phyloP scores from a whole-genome alignment of 2,888 invertebrate genomes.

The Lycophotia porphyrea region DNA sequence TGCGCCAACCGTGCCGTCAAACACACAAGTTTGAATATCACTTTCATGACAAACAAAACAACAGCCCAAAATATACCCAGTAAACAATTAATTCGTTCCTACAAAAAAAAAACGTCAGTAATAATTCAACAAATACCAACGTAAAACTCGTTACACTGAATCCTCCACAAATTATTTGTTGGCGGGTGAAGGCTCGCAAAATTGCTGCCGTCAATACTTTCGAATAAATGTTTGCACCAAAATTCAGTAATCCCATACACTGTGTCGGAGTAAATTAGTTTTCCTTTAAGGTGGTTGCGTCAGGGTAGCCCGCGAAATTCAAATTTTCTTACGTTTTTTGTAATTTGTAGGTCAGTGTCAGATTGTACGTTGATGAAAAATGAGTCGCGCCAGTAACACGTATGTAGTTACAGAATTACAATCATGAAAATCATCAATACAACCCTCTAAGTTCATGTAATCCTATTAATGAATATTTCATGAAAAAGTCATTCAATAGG shows the following conservation, averaged over 20 bases:
- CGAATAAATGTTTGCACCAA: conserved; percentile 50
- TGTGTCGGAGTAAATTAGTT: conserved; percentile 55
- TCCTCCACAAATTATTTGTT: conserved; percentile 42
- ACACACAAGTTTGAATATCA: background rate
- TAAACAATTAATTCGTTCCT: conserved; percentile 22
- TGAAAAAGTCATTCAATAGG: too few relatives aligned
- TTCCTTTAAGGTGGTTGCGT: too few relatives aligned
- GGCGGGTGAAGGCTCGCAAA: conserved; percentile 18
- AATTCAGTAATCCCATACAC: conserved; percentile 46
- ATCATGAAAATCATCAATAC: too few relatives aligned
- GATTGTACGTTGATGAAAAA: too few relatives aligned
- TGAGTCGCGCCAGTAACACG: too few relatives aligned
- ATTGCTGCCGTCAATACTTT: conserved; percentile 43
- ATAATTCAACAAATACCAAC: conserved; percentile 45
- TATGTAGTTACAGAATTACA: too few relatives aligned
- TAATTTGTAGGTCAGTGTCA: too few relatives aligned
- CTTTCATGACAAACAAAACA: background rate
- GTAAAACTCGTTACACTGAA: conserved; percentile 50
- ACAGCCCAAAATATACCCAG: background rate
- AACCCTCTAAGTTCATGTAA: too few relatives aligned
- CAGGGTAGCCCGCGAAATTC: too few relatives aligned
- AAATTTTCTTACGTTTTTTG: too few relatives aligned
- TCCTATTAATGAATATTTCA: too few relatives aligned
- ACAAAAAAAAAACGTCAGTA: conserved; percentile 19
- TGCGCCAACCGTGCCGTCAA: too few relatives aligned